phyloP scores from a whole-genome alignment of 2,888 invertebrate species.

The Tigriopus californicus region DNA sequence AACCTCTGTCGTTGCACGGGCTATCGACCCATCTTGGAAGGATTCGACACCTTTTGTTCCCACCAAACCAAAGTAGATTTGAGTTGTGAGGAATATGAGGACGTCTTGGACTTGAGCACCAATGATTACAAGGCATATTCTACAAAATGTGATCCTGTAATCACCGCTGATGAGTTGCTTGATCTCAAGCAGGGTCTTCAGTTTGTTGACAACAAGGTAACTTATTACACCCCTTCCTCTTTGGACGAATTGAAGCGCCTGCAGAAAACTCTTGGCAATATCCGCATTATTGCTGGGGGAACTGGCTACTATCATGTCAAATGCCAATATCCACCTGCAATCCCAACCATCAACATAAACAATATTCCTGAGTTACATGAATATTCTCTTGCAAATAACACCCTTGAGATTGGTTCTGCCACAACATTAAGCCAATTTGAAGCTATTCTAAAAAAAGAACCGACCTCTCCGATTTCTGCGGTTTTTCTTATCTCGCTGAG shows the following conservation, averaged over 20 bases:
- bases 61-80: slow-evolving; percentile 12
- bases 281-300: not conserved
- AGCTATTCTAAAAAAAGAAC: no score
- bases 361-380: not conserved
- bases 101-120: no score
- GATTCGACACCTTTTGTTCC: slow-evolving; percentile 49
- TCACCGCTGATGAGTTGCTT: not conserved
- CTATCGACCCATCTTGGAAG: slow-evolving; percentile 78
- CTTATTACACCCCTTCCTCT: no score
- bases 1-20: slow-evolving; percentile 80
- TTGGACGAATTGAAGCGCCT: not conserved
- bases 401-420: no score
- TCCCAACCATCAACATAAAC: not conserved
- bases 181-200: no score
- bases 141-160: not conserved
- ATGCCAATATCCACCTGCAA: not conserved
- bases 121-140: not conserved
- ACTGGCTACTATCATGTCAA: not conserved
- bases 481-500: not conserved
- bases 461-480: no score
- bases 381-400: not conserved
- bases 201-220: no score
- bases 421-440: no score
- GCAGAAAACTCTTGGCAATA: not conserved
- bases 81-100: no score